Evolutionary conservation across 2,113 vertebrate genomes (phyloP), one percentile per base, ranked within the genome.

Genomic region (Hepsetus odoe): DNA sequence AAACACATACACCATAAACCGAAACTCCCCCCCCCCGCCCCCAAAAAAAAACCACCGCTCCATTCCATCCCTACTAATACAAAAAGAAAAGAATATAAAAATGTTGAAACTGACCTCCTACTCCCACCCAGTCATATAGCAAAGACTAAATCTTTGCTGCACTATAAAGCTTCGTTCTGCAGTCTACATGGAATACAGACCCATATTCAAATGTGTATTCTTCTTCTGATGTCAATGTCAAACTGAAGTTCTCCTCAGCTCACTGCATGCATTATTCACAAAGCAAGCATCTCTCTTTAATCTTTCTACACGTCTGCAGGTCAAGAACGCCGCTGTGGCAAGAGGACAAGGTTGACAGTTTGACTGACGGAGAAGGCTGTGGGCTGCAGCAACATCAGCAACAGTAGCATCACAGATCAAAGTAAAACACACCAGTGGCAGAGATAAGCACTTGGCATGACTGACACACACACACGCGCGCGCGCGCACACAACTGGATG

Each of bases 401-500:
- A 72, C 30, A 49, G 56, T 69, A 32, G 16, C 30, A 30, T 72
- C 61, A 51, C 61, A 53, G 53, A 68, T 67, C 26, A 72, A 58
- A 67, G 56, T 12, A 10, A 22, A 55, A 55, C n/a, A 3, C n/a
- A 40, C 8, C 65, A 38, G 40, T 32, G 1, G 56, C 10, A 20
- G 30, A 38, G 49, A 56, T 24, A 64, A n/a, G 30, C 5, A 7
- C 44, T 38, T 26, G 28, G 9, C 11, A 30, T 6, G 18, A 51
- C 67, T 18, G 74, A 81, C 61, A 42, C 38, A 24, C 70, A 56
- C 38, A 38, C 22, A 20, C 67, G 53, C 66, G 46, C 58, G 76
- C 20, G 58, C 38, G 46, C 56, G 68, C 32, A 13, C 77, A 83
- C 82, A 72, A 64, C 76, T 79, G 68, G 61, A 79, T 83, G 82